Evolutionary conservation across 1,140 invertebrate genomes (phyloP), one percentile per base, ranked within the genome.

Genomic region (Drosophila hydei): DNA sequence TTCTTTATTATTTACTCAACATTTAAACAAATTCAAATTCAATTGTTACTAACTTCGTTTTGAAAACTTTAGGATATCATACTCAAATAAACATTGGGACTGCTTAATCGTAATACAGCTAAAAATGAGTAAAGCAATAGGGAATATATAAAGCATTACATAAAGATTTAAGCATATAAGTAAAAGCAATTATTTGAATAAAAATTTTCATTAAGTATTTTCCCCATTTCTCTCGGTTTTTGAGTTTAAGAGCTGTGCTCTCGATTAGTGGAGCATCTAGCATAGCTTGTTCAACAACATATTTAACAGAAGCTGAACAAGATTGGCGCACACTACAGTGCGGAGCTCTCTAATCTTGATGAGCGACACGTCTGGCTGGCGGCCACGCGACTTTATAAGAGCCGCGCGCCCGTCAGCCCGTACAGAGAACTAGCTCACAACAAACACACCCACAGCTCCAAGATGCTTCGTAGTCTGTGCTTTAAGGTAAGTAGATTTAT

Each of bases 351-450:
- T 58, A 87, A 85, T 85, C 81, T 75, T 75, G 81, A 85, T 85
- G 51, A 51, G 75, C 38, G 63, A 71, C 81, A 85, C 81, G 81
- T 85, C 50, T 65, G n/a, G 30, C 38, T 62, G 64, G 52, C 16
- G 21, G 74, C 77, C 77, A 79, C 68, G 77, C 72, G 81, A 81
- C 81, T 65, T 85, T 85, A 85, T 85, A 85, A 85, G 81, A 81
- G 81, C 77, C 45, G 51, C 58, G 40, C 42, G 42, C 42, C 23
- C 48, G 69, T 42, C 40, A 47, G 50, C 50, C 18, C 43, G 38
- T 33, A 68, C 64, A 75, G 64, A 80, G 59, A 75, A 69, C 59
- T 54, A 48, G 40, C 43, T 73, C 45, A 45, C 33, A 33, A 59
- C 38, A n/a, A 38, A 38, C 38, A 48, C 42, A 48, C 52, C 47